Base-by-base conservation (phyloP, 2,113 vertebrate species). In the Arizona elegans region DNA sequence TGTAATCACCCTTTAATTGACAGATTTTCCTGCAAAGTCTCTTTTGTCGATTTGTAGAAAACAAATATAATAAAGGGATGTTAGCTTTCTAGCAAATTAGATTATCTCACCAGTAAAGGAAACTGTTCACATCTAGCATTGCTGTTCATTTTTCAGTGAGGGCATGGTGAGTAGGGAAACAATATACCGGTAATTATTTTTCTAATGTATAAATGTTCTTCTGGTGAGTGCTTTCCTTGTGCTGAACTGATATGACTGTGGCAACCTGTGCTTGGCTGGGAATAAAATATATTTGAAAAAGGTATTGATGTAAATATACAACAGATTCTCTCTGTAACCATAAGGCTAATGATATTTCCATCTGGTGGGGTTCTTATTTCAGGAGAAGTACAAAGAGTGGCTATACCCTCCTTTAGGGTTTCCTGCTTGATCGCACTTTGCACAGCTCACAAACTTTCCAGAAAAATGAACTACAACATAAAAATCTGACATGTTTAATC, bases 231-330 rank as follows among this genome's bases (percentile, higher is more conserved):
- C 62, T 92, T 54, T 81, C 26, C 89, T 59, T 93, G 13, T 92
- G 93, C 87, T 62, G 43, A 9, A 9, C 50, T 38, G 85, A 52
- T 58, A 50, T 52, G 43, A 53, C 9, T 55, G 54, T 55, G 47
- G 2, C 47, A 92, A 38, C 26, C 33, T 26, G 15, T 94, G 13
- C 92, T 92, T 91, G 86, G 88, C 89, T 86, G 85, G 0, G 0
- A 92, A 8, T 81, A 81, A 8, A 95, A 91, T 19, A 89, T 92
- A 55, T 94, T 91, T 93, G 86, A 56, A 95, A 94, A 93, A 94
- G 93, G 93, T 86, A 94, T 94, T 56, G 93, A 43, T 93, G 94
- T 92, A 62, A n/a, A 95, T 94, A 93, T 24, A 75, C 92, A 92
- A 7, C 59, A 94, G 85, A 92, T 94, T 95, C 65, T 95, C 65